Conservation (phyloP, 1,140 invertebrate genomes). For the Drusus annulatus region DNA sequence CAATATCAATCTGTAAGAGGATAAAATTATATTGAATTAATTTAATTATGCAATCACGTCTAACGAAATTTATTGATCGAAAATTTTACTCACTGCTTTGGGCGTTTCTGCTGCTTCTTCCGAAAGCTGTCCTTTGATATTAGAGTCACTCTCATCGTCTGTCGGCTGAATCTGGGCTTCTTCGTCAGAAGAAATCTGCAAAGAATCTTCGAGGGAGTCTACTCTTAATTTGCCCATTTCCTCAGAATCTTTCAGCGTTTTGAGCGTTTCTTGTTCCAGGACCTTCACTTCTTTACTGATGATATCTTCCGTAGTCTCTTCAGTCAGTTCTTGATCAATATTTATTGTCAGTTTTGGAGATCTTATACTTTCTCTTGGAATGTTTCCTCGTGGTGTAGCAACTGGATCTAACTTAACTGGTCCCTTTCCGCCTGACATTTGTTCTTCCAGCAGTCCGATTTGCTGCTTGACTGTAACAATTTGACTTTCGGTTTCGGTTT, state of each 20-base stretch:
- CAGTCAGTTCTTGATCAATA: slow-evolving; percentile 47
- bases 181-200: slow-evolving; percentile 57
- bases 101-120: slow-evolving; percentile 33
- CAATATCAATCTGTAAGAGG: slow-evolving; percentile 42
- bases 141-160: slow-evolving; percentile 56
- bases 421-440: slow-evolving; percentile 23
- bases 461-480: slow-evolving; percentile 61
- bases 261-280: slow-evolving; percentile 46
- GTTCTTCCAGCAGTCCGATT: slow-evolving; percentile 49
- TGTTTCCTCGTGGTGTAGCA: slow-evolving; percentile 2
- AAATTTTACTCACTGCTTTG: slow-evolving; percentile 47
- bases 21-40: not conserved
- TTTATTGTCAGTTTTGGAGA: slow-evolving; percentile 52
- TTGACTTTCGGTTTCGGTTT: slow-evolving; percentile 71
- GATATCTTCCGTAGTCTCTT: slow-evolving; percentile 27
- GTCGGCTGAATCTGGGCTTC: slow-evolving; percentile 56
- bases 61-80: not conserved
- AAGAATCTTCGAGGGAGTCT: slow-evolving; percentile 55
- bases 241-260: slow-evolving; percentile 39
- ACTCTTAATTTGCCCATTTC: slow-evolving; percentile 46
- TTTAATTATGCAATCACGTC: not conserved
- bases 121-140: slow-evolving; percentile 49
- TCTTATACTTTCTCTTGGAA: slow-evolving; percentile 33
- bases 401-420: slow-evolving; percentile 17
- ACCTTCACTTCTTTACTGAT: slow-evolving; percentile 44